A percentile compares a stretch with the other conserved stretches of the same genome.
Evolutionary conservation across 2,797 vertebrate genomes (phyloP).

Genomic region (Pseudochirops corinnae): DNA sequence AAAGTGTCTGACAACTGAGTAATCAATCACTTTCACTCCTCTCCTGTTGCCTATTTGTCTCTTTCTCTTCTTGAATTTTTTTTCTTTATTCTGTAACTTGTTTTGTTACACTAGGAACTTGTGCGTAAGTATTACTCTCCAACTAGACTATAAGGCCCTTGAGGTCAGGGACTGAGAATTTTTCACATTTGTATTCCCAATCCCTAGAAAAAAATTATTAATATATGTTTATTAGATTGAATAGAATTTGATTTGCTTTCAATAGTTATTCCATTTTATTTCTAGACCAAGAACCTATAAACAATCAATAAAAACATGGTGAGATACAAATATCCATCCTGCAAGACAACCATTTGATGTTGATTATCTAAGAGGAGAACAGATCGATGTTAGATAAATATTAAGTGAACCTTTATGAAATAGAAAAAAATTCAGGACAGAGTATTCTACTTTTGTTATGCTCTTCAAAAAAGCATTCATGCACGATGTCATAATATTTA

Average conservation of each 20-base stretch:
- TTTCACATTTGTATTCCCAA: not conserved
- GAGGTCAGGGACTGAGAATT: not conserved
- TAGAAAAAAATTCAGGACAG: not conserved
- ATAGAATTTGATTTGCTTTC: not conserved
- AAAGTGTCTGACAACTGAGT: not conserved
- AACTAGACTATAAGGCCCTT: not conserved
- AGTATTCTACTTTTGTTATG: not conserved
- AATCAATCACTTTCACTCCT: not conserved
- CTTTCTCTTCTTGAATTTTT: not conserved
- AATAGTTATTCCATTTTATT: not conserved
- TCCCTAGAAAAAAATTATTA: not conserved
- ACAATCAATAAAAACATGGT: not conserved
- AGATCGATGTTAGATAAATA: not conserved
- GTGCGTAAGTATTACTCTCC: not conserved
- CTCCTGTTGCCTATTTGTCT: not conserved
- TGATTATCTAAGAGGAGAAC: not conserved
- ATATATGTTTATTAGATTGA: not conserved
- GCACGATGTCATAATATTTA: not conserved
- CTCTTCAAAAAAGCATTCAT: not conserved
- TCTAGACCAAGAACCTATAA: not conserved
- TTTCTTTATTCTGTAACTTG: not conserved
- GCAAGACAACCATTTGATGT: not conserved
- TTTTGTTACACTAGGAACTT: not conserved
- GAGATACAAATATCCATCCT: not conserved
- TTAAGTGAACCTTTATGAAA: not conserved